Evolutionary conservation across 2,888 invertebrate genomes (phyloP).

Genomic region (Megalurothrips usitatus): DNA sequence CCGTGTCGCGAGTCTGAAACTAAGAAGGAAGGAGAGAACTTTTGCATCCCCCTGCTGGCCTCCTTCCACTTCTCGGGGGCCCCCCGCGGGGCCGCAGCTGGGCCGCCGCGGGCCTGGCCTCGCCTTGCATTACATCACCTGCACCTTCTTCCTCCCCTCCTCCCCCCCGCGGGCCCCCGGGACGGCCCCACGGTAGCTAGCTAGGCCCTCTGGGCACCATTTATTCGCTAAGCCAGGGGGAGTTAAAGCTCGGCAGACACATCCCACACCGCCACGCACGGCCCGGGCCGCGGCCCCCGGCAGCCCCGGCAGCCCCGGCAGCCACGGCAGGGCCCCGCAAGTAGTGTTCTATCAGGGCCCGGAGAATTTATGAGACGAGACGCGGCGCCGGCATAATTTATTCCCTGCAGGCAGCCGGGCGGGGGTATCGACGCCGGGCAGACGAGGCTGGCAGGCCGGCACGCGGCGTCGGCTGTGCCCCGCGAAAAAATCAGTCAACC

Average conservation of each 20-base stretch:
- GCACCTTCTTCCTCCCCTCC: not conserved
- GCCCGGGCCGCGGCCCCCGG: too few relatives aligned
- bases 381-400: not conserved
- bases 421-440: not conserved
- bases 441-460: not conserved
- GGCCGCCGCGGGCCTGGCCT: too few relatives aligned
- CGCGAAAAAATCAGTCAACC: slow-evolving; percentile 1
- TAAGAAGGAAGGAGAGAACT: too few relatives aligned
- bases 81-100: too few relatives aligned
- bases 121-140: too few relatives aligned
- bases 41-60: too few relatives aligned
- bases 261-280: not conserved
- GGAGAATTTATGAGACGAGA: not conserved
- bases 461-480: not conserved
- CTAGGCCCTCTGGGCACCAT: slow-evolving; percentile 7
- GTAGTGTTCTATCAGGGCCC: not conserved
- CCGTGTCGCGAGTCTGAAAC: too few relatives aligned
- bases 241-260: not conserved
- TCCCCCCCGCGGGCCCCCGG: not conserved
- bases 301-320: too few relatives aligned
- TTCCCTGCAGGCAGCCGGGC: not conserved
- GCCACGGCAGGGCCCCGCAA: too few relatives aligned
- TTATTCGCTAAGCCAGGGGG: not conserved
- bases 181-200: not conserved
- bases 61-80: too few relatives aligned